Evolutionary conservation across 2,888 invertebrate species (phyloP), one percentile per base, ranked within the genome.

Genomic region (Elgonia sp.): DNA sequence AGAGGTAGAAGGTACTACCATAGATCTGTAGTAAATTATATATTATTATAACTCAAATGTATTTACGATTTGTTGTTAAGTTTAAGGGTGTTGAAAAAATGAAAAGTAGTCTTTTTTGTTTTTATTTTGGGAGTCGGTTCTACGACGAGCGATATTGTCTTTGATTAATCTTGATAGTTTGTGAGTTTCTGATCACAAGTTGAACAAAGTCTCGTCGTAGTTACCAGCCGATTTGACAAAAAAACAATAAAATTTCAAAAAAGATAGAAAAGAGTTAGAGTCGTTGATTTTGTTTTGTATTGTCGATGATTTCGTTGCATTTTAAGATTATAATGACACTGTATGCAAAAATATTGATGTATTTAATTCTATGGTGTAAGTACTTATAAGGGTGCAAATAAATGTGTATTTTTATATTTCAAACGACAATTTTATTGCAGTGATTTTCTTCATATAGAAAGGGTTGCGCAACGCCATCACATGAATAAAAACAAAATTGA

Each of bases 361-460:
- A 81, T 89, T 87, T 86, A 62, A 91, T 89, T 88, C 82, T 87
- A 87, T 90, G 91, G 90, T 90, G 90, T 90, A 90, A 91, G 88
- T 90, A 89, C 90, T 91, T 88, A 87, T 90, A 88, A 84, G 90
- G 91, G 91, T 92, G 91, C 62, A 89, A 94, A 94, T 93, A 93
- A 94, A 93, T 83, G 85, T 89, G 92, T 94, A 93, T 94, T 93
- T 94, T 94, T 93, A 89, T 92, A 93, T 93, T 92, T 91, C 92
- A 93, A 91, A 91, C 88, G 90, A 89, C 69, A 90, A 76, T 91
- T 89, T 89, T 87, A 90, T 90, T 90, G 89, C 40, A 85, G 86
- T 77, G 80, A 55, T 76, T 46, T 83, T 77, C 37, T 86, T 86
- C 62, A 70, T 87, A 87, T 60, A 89, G 86, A 85, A 81, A 50